Percentiles rank a stretch among this genome's conserved stretches.
phyloP scores from a whole-genome alignment of 2,888 invertebrate species.

The Harpalus rubripes region DNA sequence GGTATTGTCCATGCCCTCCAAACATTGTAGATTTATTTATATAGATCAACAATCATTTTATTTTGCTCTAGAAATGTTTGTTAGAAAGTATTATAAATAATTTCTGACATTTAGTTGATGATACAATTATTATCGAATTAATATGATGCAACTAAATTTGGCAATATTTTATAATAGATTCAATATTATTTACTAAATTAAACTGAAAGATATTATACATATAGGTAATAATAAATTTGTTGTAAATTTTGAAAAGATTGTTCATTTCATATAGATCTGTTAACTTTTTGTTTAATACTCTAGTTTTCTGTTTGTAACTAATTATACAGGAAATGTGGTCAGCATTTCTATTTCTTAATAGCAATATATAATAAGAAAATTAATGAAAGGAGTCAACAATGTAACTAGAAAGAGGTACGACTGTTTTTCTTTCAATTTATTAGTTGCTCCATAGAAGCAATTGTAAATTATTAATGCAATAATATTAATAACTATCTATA shows the following conservation, averaged over 20 bases:
- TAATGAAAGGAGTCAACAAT: slow-evolving; percentile 16
- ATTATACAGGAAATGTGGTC: slow-evolving; percentile 35
- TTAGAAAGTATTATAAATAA: slow-evolving; percentile 23
- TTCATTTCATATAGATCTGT: not conserved
- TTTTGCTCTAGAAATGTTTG: slow-evolving; percentile 7
- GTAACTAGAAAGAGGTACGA: slow-evolving; percentile 10
- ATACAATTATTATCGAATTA: not conserved
- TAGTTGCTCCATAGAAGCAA: not conserved
- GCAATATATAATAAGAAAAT: slow-evolving; percentile 31
- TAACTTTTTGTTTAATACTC: slow-evolving; percentile 4
- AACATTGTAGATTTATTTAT: slow-evolving; percentile 5
- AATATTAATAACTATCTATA: not conserved
- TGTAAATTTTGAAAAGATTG: not conserved
- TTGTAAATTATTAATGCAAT: not conserved
- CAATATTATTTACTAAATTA: slow-evolving; percentile 18
- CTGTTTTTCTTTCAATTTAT: not conserved
- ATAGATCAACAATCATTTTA: slow-evolving; percentile 3
- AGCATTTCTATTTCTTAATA: slow-evolving; percentile 41
- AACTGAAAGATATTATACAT: not conserved
- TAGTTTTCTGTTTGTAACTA: slow-evolving; percentile 19
- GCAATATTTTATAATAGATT: slow-evolving; percentile 35
- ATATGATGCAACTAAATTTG: slow-evolving; percentile 36
- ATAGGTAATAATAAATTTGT: too few species aligned
- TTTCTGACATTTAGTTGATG: slow-evolving; percentile 24
- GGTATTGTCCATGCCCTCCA: slow-evolving; percentile 23